A percentile compares a stretch with the other conserved stretches of the same genome.
phyloP scores from a whole-genome alignment of 2,113 vertebrate species.

The Ammodytes dubius region DNA sequence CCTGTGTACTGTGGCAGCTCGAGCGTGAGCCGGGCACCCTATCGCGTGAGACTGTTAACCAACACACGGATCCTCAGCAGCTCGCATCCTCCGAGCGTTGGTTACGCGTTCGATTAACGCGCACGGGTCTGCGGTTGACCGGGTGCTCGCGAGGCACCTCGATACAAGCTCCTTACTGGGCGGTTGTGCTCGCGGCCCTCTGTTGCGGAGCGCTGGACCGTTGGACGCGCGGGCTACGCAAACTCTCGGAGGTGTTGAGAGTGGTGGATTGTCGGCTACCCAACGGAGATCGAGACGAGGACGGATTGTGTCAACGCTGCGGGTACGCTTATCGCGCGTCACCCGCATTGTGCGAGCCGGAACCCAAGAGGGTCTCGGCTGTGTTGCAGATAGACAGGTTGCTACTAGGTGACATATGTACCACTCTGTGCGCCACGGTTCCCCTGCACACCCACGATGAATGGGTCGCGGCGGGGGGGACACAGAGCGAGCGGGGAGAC shows the following conservation, averaged over 20 bases:
- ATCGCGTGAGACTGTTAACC: no score
- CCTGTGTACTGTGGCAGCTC: no score
- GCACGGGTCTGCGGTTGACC: no score
- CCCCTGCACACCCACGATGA: no score
- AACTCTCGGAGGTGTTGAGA: background rate
- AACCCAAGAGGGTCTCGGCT: background rate
- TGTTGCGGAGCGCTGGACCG: background rate
- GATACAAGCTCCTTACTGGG: background rate
- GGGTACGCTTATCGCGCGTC: background rate
- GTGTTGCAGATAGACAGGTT: slow-evolving; percentile 1
- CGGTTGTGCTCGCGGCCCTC: background rate
- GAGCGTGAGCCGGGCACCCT: no score
- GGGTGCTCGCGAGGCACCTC: no score
- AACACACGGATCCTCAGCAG: no score
- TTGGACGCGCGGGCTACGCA: background rate
- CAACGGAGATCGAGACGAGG: background rate
- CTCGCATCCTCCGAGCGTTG: no score
- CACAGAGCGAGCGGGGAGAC: no score
- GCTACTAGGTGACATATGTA: background rate
- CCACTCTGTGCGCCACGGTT: background rate
- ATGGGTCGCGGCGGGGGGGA: no score
- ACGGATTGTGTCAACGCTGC: background rate
- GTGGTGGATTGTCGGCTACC: no score
- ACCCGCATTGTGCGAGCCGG: background rate
- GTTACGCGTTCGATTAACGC: no score